These are phyloP conservation scores for Ariolimax columbianus DNA, from an alignment of 2,888 invertebrate genomes.

Conservation along the genomic window DNA sequence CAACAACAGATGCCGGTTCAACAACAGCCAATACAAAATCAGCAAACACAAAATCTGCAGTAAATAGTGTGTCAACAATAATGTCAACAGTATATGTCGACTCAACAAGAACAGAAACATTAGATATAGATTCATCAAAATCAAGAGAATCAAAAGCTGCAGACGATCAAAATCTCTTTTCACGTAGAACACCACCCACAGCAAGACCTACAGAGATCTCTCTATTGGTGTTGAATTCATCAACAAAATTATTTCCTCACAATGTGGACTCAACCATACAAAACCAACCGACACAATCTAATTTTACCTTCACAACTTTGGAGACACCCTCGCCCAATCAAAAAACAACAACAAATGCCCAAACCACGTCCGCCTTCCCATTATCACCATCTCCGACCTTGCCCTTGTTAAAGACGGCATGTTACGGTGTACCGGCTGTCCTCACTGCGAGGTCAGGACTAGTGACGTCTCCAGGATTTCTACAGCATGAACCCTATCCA, in stretches of 20 bases:
- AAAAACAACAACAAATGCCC: background rate
- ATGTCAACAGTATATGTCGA: too few species aligned
- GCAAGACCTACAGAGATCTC: background rate
- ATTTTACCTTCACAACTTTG: background rate
- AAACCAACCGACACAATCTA: background rate
- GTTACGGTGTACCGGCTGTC: conserved; percentile 46
- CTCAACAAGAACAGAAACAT: too few species aligned
- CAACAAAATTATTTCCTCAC: background rate
- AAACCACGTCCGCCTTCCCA: background rate
- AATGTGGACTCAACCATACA: background rate
- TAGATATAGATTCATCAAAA: too few species aligned
- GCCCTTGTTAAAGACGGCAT: conserved; percentile 24
- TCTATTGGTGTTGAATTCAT: background rate
- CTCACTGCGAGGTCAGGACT: conserved; percentile 28
- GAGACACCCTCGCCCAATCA: background rate
- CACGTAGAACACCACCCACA: background rate
- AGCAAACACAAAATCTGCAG: too few species aligned
- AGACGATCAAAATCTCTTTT: too few species aligned
- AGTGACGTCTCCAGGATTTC: conserved; percentile 51
- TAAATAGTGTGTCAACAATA: too few species aligned
- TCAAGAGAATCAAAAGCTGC: too few species aligned
- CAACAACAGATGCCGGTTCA: too few species aligned
- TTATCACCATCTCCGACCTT: background rate
- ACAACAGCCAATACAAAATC: too few species aligned
- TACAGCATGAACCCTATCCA: conserved; percentile 24